A percentile compares a stretch with the other conserved stretches of the same genome.
Conservation (phyloP, 2,797 vertebrate genomes). For the Myotis vivesi region DNA sequence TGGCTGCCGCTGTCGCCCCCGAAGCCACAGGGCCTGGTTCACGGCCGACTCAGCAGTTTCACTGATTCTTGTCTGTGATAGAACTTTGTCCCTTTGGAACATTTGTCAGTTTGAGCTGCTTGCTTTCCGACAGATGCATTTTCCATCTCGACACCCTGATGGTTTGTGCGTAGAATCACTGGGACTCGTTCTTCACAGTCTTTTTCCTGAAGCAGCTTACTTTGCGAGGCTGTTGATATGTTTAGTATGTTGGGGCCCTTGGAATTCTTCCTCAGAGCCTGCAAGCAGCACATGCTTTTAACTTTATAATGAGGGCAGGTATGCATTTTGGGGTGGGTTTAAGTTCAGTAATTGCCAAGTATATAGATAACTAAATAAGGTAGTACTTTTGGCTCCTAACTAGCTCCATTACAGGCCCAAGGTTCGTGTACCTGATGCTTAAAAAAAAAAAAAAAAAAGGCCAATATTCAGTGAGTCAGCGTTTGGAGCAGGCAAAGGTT, state of each 20-base stretch:
- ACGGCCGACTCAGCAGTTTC: neutral
- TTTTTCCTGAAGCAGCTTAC: neutral
- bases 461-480: neutral
- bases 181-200: neutral
- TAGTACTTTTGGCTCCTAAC: neutral
- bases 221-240: neutral
- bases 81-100: neutral
- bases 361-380: neutral
- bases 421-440: neutral
- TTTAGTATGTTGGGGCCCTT: neutral
- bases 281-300: neutral
- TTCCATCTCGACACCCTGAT: neutral
- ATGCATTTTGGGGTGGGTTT: neutral
- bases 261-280: neutral
- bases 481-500: neutral
- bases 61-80: neutral
- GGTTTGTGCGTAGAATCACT: neutral
- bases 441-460: neutral
- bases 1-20: accelerated
- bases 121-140: neutral
- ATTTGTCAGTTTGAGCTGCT: neutral
- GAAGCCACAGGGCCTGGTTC: no score
- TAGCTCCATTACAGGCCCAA: neutral
- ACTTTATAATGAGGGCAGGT: neutral
- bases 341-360: neutral